Conservation (phyloP, 2,888 invertebrate genomes). For the Stenurella melanura region DNA sequence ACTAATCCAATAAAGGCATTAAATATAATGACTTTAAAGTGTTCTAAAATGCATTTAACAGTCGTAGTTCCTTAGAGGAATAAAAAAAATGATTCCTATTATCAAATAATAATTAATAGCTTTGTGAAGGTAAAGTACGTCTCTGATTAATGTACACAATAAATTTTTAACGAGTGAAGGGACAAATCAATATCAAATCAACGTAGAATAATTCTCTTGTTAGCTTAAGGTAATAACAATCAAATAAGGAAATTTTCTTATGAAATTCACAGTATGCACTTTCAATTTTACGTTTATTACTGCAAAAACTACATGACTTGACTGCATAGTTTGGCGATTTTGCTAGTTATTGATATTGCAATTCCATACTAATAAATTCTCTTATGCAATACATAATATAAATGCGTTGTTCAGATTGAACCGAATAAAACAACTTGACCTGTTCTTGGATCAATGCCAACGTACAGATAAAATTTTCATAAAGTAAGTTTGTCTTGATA, state of each 20-base stretch:
- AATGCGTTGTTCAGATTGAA: background rate
- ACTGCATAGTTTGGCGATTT: background rate
- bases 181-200: conserved; percentile 32
- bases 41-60: background rate
- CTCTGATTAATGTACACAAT: background rate
- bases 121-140: background rate
- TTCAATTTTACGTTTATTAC: conserved; percentile 27
- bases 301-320: conserved; percentile 35
- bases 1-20: background rate
- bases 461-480: background rate
- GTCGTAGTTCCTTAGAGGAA: background rate
- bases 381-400: background rate
- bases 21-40: background rate
- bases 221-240: conserved; percentile 13
- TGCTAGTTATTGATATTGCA: conserved; percentile 11
- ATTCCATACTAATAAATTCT: conserved; percentile 3
- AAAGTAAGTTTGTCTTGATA: too few relatives aligned
- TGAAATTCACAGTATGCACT: conserved; percentile 27
- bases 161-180: conserved; percentile 33
- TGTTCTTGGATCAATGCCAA: conserved; percentile 5
- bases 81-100: background rate
- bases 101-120: background rate
- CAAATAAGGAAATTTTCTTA: conserved; percentile 40
- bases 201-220: conserved; percentile 13
- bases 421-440: conserved; percentile 4